Percentiles rank a stretch among this genome's conserved stretches.
These are phyloP conservation scores for Carlito syrichta DNA, from an alignment of 2,113 vertebrate genomes.

Conservation along the genomic window DNA sequence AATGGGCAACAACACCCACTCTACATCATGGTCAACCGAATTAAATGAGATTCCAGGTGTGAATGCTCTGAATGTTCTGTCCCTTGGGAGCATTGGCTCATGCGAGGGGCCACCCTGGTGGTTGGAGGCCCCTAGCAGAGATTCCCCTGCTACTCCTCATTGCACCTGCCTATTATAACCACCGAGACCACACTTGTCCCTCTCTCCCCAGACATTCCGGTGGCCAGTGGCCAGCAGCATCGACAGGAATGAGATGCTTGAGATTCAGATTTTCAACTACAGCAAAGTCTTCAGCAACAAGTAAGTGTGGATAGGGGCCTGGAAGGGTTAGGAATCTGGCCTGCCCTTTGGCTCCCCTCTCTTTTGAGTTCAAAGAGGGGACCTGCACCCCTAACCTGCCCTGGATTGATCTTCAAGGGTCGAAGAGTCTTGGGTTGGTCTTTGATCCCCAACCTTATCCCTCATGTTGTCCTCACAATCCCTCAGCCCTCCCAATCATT, in stretches of 20 bases:
- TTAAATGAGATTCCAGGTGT: background rate
- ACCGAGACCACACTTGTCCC: background rate
- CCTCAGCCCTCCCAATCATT: background rate
- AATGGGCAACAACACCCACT: too few relatives aligned
- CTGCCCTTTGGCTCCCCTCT: background rate
- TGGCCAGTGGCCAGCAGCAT: constrained; percentile 93
- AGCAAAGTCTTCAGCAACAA: constrained; percentile 99
- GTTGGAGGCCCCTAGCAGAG: background rate
- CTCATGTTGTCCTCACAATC: background rate
- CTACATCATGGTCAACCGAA: background rate
- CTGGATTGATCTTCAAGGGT: background rate
- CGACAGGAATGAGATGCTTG: constrained; percentile 92
- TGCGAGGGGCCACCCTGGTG: background rate
- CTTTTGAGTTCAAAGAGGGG: background rate
- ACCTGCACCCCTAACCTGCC: background rate
- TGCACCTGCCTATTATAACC: background rate
- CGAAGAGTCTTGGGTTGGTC: background rate
- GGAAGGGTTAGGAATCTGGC: rapidly evolving
- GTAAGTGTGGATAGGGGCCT: constrained; percentile 72
- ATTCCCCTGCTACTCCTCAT: background rate
- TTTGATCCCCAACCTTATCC: background rate
- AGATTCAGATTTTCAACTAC: constrained; percentile 97
- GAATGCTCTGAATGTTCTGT: background rate
- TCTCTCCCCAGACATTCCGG: constrained; percentile 87
- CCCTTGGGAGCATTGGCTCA: background rate